These are phyloP conservation scores for Promerops cafer DNA, from an alignment of 2,113 vertebrate genomes.

Conservation along the genomic window DNA sequence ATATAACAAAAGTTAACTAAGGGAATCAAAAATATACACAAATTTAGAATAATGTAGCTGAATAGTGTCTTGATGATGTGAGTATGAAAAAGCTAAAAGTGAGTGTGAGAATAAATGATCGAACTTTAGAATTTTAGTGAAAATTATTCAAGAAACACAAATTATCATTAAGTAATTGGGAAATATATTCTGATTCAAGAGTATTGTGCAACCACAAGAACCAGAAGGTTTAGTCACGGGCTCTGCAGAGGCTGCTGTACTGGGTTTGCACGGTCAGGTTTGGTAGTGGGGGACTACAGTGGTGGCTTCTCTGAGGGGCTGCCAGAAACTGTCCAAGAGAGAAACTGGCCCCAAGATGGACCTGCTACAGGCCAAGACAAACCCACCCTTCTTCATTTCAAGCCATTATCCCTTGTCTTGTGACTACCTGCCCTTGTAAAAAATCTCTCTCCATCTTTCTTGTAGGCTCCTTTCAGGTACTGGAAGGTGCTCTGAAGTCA, in stretches of 20 bases:
- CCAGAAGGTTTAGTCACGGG: background rate
- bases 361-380: background rate
- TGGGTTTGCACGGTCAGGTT: too few relatives aligned
- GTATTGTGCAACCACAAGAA: background rate
- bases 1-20: background rate
- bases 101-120: background rate
- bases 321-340: background rate
- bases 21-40: background rate
- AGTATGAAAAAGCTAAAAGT: background rate
- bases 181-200: background rate
- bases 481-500: background rate
- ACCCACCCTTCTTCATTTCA: background rate
- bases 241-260: background rate
- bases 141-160: background rate
- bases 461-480: background rate
- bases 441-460: background rate
- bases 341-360: background rate
- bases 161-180: background rate
- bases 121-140: background rate
- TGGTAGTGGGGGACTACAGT: background rate
- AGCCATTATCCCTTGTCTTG: background rate
- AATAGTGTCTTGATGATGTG: background rate
- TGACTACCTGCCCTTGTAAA: background rate
- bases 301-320: background rate
- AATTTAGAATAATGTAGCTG: background rate